Evolutionary conservation across 1,140 invertebrate genomes (phyloP).

Genomic region (Atta texana): DNA sequence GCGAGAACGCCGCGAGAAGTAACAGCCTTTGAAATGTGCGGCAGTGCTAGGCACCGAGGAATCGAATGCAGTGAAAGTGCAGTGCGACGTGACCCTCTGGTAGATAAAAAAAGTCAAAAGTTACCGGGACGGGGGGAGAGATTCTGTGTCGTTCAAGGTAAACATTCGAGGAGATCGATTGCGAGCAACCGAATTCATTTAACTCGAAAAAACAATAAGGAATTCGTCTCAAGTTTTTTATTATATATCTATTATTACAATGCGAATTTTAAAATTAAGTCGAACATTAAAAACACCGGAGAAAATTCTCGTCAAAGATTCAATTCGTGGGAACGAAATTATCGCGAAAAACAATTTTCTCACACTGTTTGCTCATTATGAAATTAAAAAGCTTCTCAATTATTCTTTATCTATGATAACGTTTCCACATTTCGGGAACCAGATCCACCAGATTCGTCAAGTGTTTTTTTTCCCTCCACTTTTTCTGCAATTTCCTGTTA

Average conservation of each 20-base stretch:
- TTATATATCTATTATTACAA: background rate
- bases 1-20: background rate
- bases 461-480: background rate
- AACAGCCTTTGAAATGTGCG: conserved; percentile 7
- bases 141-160: conserved; percentile 68
- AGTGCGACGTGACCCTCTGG: conserved; percentile 22
- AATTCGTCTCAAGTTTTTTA: background rate
- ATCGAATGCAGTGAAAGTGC: conserved; percentile 67
- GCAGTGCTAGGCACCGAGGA: conserved; percentile 48
- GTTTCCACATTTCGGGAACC: background rate
- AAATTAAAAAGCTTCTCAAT: background rate
- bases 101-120: conserved; percentile 25
- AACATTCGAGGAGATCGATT: conserved; percentile 47
- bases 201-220: background rate
- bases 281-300: background rate
- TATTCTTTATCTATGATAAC: background rate
- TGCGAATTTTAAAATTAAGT: background rate
- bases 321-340: background rate
- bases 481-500: background rate
- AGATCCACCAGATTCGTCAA: background rate
- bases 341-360: background rate
- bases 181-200: background rate
- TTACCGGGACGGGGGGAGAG: background rate
- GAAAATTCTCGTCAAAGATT: background rate
- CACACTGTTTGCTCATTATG: background rate